Base-by-base conservation (phyloP, 2,113 vertebrate species). In the Takifugu bimaculatus region DNA sequence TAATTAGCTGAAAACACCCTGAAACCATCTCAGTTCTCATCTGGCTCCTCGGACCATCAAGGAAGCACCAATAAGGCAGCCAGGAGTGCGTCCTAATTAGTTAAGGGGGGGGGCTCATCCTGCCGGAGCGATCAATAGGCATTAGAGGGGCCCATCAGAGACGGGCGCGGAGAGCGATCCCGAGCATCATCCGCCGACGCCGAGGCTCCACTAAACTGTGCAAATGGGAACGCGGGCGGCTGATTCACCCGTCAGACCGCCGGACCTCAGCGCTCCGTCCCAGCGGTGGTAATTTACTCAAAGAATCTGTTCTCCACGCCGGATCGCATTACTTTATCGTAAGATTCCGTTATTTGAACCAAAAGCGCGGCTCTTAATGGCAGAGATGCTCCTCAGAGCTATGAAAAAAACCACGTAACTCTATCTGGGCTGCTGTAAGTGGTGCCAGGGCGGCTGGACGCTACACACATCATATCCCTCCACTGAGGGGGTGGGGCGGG, bases 41-140 rank as follows among this genome's bases (percentile, higher is more conserved):
- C 62, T 75, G 39, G 57, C 77, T 83, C 48, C 70, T 70, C 66
- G 13, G 69, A 85, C 77, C 74, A 60, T 70, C 85, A 88, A 88
- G 84, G 90, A 88, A 90, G 86, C 86, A 74, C 54, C 75, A 77
- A 79, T 87, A 87, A 89, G 90, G 79, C 63, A 80, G 83, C 77
- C 76, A 72, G 83, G 84, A 89, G 88, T 88, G 85, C 87, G 83
- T 91, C 83, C 90, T 88, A 90, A 91, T 90, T 88, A 87, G 85
- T 84, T 85, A 79, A 85, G 73, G 79, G 85, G 65, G 69, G 54
- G 48, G 82, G 57, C 75, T 81, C 80, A 89, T 85, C 83, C 86
- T 76, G 83, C 74, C 74, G 54, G 26, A 54, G 32, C 53, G 75
- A 91, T 91, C 89, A 78, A 91, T 91, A 90, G 66, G 70, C 87